Percentiles rank a stretch among this genome's conserved stretches.
Conservation (phyloP, 1,140 invertebrate species). For the Diabrotica virgifera region DNA sequence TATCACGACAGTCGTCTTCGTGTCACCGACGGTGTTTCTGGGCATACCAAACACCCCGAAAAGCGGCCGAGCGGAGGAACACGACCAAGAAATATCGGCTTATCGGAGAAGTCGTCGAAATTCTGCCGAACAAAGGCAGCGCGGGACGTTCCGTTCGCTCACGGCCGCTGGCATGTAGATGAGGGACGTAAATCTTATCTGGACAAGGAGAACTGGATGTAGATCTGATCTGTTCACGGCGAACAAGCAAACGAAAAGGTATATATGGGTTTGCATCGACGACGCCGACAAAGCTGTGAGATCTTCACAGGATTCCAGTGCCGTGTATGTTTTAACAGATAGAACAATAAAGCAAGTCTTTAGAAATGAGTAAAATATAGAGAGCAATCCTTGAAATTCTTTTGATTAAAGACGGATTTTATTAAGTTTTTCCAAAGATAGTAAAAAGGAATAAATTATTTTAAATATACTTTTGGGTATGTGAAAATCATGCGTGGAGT, state of each 20-base stretch:
- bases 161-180: slow-evolving; percentile 5
- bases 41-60: slow-evolving; percentile 10
- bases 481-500: too few species aligned
- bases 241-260: slow-evolving; percentile 12
- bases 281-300: slow-evolving; percentile 7
- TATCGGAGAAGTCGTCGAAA: slow-evolving; percentile 14
- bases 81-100: slow-evolving; percentile 7
- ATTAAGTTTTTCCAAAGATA: too few species aligned
- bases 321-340: neutral
- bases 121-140: slow-evolving; percentile 16
- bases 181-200: slow-evolving; percentile 16
- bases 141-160: neutral
- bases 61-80: neutral
- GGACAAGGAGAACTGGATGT: neutral
- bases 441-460: too few species aligned
- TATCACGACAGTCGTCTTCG: neutral
- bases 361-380: too few species aligned
- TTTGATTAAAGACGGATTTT: too few species aligned
- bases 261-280: slow-evolving; percentile 5
- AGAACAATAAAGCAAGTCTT: neutral
- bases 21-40: neutral
- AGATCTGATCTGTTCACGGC: slow-evolving; percentile 8
- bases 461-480: too few species aligned
- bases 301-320: slow-evolving; percentile 5
- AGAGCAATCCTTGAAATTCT: too few species aligned